Percentiles rank a stretch among this genome's conserved stretches.
phyloP scores from a whole-genome alignment of 2,888 invertebrate genomes.

The Cantharis lateralis region DNA sequence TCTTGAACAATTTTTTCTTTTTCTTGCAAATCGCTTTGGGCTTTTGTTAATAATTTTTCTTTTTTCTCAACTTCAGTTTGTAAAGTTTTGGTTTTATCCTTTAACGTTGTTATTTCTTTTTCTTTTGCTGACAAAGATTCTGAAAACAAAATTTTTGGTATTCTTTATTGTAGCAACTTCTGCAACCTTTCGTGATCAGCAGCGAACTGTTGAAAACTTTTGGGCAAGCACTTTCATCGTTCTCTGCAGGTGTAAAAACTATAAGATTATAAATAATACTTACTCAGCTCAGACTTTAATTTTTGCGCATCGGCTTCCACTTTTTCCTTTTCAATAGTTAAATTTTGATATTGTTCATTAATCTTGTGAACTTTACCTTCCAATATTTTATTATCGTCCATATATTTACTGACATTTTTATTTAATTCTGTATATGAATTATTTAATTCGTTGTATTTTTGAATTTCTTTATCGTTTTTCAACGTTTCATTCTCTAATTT shows the following conservation, averaged over 20 bases:
- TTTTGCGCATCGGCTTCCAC: slow-evolving; percentile 57
- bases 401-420: slow-evolving; percentile 59
- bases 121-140: slow-evolving; percentile 62
- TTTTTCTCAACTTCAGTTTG: slow-evolving; percentile 68
- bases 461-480: slow-evolving; percentile 58
- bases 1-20: slow-evolving; percentile 65
- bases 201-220: neutral
- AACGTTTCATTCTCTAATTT: slow-evolving; percentile 62
- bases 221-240: neutral
- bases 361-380: slow-evolving; percentile 59
- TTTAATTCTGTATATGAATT: slow-evolving; percentile 55
- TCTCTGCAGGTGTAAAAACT: neutral
- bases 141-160: slow-evolving; percentile 44
- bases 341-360: slow-evolving; percentile 56
- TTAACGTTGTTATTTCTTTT: slow-evolving; percentile 60
- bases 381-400: slow-evolving; percentile 64
- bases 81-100: slow-evolving; percentile 67
- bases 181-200: too few relatives aligned
- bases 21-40: slow-evolving; percentile 66
- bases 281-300: slow-evolving; percentile 45
- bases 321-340: slow-evolving; percentile 59
- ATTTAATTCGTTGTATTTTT: slow-evolving; percentile 60
- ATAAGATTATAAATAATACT: slow-evolving; percentile 15
- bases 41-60: slow-evolving; percentile 65
- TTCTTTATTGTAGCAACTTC: neutral